phyloP scores from a whole-genome alignment of 2,888 invertebrate species.

The Frankliniella fusca region DNA sequence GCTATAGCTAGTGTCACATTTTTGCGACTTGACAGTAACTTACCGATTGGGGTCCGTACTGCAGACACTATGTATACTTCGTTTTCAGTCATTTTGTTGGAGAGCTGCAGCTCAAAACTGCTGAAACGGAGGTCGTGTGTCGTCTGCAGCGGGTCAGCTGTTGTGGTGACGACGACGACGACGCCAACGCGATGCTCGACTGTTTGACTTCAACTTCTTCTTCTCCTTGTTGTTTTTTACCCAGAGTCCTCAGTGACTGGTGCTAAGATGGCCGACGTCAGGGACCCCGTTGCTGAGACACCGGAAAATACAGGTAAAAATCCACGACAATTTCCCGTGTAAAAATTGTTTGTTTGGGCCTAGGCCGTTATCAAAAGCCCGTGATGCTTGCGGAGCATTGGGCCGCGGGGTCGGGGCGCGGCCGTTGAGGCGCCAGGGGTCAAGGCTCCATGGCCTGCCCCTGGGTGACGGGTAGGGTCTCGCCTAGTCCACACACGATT shows the following conservation, averaged over 20 bases:
- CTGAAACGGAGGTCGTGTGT: not conserved
- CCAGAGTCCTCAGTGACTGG: slow-evolving; percentile 48
- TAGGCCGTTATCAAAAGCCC: no score
- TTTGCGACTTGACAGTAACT: slow-evolving; percentile 38
- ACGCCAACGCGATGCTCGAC: slow-evolving; percentile 39
- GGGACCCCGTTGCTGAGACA: slow-evolving; percentile 49
- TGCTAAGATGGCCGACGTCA: slow-evolving; percentile 51
- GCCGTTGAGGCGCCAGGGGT: no score
- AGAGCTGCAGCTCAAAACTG: not conserved
- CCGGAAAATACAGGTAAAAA: slow-evolving; percentile 47
- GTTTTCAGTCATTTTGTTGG: slow-evolving; percentile 36
- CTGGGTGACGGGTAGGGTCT: not conserved
- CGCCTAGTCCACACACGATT: not conserved
- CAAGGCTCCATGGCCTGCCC: no score
- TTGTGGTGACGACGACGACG: slow-evolving; percentile 37
- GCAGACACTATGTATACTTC: slow-evolving; percentile 72
- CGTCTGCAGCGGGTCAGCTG: slow-evolving; percentile 34
- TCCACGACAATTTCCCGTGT: not conserved
- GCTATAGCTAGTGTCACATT: no score
- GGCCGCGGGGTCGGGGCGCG: no score
- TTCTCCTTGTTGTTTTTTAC: slow-evolving; percentile 42
- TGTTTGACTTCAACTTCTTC: slow-evolving; percentile 38
- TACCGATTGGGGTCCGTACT: slow-evolving; percentile 82
- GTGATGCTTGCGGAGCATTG: no score
- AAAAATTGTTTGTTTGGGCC: no score